These are phyloP conservation scores for Sander vitreus DNA, from an alignment of 2,113 vertebrate genomes.

Conservation along the genomic window DNA sequence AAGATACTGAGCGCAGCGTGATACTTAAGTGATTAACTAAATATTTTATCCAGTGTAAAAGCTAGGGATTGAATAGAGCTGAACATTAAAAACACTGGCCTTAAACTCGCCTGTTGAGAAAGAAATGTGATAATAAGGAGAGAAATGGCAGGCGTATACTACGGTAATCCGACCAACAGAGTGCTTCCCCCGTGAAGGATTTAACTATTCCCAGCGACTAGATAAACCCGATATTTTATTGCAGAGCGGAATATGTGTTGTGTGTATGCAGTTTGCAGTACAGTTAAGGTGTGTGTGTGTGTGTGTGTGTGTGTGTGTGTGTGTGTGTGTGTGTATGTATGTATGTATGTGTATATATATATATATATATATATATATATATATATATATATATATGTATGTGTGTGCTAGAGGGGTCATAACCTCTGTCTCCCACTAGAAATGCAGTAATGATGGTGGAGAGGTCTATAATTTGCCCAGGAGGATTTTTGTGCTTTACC, in stretches of 20 bases:
- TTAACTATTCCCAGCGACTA: conserved; percentile 77
- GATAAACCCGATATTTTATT: conserved; percentile 72
- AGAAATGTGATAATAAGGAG: conserved; percentile 70
- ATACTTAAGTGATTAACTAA: conserved; percentile 77
- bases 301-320: no score
- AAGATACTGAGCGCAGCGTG: conserved; percentile 68
- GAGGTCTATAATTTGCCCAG: conserved; percentile 55
- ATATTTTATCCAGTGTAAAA: conserved; percentile 76
- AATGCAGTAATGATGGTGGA: conserved; percentile 53
- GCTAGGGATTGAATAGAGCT: conserved; percentile 70
- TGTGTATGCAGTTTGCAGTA: conserved; percentile 38
- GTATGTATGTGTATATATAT: no score
- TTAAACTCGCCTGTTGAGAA: conserved; percentile 72
- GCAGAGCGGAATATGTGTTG: conserved; percentile 53
- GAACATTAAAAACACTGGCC: conserved; percentile 77
- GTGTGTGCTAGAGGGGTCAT: no score
- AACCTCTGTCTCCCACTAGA: conserved; percentile 51
- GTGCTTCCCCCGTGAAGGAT: conserved; percentile 75
- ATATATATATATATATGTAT: no score
- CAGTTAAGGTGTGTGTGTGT: conserved; percentile 34
- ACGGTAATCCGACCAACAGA: conserved; percentile 80
- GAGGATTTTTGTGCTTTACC: conserved; percentile 85
- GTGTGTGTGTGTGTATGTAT: no score
- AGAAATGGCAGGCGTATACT: conserved; percentile 70
- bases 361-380: no score